Evolutionary conservation across 2,888 invertebrate species (phyloP).

Genomic region (Sepiola atlantica): DNA sequence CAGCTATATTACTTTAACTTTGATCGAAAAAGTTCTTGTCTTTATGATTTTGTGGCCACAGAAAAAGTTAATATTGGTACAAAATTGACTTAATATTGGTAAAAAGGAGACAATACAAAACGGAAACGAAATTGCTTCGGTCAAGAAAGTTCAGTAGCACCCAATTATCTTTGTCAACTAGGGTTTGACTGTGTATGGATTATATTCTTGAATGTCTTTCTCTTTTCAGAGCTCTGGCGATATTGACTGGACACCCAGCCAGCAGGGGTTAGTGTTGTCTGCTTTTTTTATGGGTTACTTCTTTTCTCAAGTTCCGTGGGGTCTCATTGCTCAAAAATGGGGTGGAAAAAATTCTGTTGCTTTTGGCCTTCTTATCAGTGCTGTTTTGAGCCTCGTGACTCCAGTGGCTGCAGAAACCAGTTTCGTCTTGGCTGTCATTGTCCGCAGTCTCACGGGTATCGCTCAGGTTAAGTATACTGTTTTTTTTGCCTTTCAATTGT

Average conservation of each 20-base stretch:
- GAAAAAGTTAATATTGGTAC: too few relatives aligned
- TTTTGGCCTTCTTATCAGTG: not conserved
- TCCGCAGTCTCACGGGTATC: not conserved
- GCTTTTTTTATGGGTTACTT: conserved; percentile 40
- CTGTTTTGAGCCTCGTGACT: not conserved
- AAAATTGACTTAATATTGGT: too few relatives aligned
- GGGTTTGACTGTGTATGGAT: too few relatives aligned
- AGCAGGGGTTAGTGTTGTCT: conserved; percentile 2
- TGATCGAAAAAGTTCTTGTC: too few relatives aligned
- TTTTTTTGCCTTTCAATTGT: not conserved
- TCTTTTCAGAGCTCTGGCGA: not conserved
- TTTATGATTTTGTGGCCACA: too few relatives aligned
- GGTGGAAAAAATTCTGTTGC: not conserved
- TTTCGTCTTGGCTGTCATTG: not conserved
- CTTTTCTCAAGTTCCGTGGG: conserved; percentile 36
- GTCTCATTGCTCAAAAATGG: not conserved
- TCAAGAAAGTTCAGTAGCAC: too few relatives aligned
- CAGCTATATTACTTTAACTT: too few relatives aligned
- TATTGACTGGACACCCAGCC: not conserved
- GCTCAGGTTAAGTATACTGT: not conserved
- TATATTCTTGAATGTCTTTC: not conserved
- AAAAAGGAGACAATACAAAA: too few relatives aligned
- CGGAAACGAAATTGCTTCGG: too few relatives aligned
- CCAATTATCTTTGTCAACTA: too few relatives aligned
- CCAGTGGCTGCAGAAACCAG: conserved; percentile 16